Evolutionary conservation across 1,140 invertebrate species (phyloP).

Genomic region (Drosophila aff.): DNA sequence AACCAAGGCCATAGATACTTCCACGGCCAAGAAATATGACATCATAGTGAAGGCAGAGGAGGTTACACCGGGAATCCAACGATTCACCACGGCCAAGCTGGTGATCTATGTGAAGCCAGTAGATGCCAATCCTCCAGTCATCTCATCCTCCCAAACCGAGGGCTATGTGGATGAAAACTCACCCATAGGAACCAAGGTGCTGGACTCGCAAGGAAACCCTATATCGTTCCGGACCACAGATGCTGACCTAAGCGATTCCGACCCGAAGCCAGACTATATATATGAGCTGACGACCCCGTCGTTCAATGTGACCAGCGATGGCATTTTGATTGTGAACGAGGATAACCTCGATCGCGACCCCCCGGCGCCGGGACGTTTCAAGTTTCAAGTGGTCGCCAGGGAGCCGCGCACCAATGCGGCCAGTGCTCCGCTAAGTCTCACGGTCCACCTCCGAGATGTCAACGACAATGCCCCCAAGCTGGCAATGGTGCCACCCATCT

Average conservation of each 20-base stretch:
- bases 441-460: constrained; percentile 92
- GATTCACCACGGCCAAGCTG: constrained; percentile 93
- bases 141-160: constrained; percentile 89
- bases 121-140: constrained; percentile 93
- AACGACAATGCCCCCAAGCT: constrained; percentile 94
- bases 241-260: constrained; percentile 92
- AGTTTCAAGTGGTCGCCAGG: constrained; percentile 92
- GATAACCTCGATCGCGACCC: constrained; percentile 94
- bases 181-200: constrained; percentile 92
- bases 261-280: constrained; percentile 90
- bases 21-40: constrained; percentile 87
- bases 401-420: constrained; percentile 92
- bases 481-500: constrained; percentile 90
- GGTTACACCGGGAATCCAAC: constrained; percentile 88
- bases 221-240: constrained; percentile 91
- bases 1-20: constrained; percentile 91
- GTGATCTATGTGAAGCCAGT: constrained; percentile 93
- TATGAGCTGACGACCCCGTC: constrained; percentile 94
- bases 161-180: constrained; percentile 95
- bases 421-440: constrained; percentile 91
- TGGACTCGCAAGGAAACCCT: constrained; percentile 89
- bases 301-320: constrained; percentile 91
- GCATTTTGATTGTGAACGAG: constrained; percentile 91
- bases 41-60: constrained; percentile 94
- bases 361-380: constrained; percentile 92